phyloP scores from a whole-genome alignment of 2,797 vertebrate genomes.

The Oreonectes daqikongensis region DNA sequence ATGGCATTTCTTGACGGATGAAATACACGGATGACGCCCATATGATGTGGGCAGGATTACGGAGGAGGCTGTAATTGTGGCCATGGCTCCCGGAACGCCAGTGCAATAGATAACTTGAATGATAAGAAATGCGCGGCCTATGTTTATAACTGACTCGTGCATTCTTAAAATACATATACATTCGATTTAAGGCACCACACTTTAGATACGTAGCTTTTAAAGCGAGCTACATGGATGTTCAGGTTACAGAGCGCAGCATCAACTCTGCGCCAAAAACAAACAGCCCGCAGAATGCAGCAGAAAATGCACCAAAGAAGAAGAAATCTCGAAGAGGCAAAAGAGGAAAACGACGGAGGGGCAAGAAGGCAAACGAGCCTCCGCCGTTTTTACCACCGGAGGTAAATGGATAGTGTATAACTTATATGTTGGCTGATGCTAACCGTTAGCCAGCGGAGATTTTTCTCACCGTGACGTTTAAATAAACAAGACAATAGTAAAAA shows the following conservation, averaged over 20 bases:
- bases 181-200: neutral
- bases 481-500: neutral
- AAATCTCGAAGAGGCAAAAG: conserved; percentile 79
- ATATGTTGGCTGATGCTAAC: conserved; percentile 15
- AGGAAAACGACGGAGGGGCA: conserved; percentile 78
- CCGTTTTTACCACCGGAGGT: conserved; percentile 94
- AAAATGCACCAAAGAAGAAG: conserved; percentile 60
- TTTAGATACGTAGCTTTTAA: neutral
- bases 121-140: neutral
- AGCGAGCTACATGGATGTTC: conserved; percentile 34
- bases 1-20: neutral
- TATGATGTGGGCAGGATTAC: neutral
- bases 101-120: conserved; percentile 2
- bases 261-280: conserved; percentile 30
- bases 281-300: conserved; percentile 19
- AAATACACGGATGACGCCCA: neutral
- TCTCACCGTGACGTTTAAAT: neutral
- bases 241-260: conserved; percentile 41
- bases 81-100: conserved; percentile 13
- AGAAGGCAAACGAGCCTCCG: conserved; percentile 81
- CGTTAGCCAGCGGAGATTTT: conserved; percentile 31
- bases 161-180: neutral
- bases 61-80: neutral
- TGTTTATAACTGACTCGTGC: conserved; percentile 1
- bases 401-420: conserved; percentile 30